These are phyloP conservation scores for Ochotona curzoniae DNA, from an alignment of 2,113 vertebrate genomes.

Conservation along the genomic window DNA sequence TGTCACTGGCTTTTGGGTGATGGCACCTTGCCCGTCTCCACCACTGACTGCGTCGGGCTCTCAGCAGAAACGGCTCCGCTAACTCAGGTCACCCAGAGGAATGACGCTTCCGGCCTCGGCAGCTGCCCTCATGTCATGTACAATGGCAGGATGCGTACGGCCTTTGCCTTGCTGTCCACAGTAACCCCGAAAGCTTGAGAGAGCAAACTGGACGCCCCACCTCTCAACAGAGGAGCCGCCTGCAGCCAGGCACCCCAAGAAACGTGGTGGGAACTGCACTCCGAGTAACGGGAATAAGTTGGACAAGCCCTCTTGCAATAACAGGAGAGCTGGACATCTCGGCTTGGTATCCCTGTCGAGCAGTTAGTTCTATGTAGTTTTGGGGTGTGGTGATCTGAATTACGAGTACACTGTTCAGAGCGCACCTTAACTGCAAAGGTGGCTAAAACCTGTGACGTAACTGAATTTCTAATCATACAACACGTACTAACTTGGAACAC, in stretches of 20 bases:
- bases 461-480: neutral
- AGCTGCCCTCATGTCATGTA: neutral
- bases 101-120: neutral
- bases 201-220: too few relatives aligned
- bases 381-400: too few relatives aligned
- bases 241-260: neutral
- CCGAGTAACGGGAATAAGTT: too few relatives aligned
- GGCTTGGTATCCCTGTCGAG: neutral
- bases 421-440: neutral
- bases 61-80: neutral
- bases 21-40: neutral
- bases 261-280: neutral
- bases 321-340: neutral
- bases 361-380: neutral
- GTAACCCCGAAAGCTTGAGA: neutral
- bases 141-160: neutral
- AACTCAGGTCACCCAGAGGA: neutral
- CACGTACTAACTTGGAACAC: neutral
- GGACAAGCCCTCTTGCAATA: neutral
- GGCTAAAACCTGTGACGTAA: neutral
- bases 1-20: neutral
- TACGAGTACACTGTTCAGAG: too few relatives aligned
- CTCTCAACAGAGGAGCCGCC: neutral
- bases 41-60: neutral
- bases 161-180: neutral